Conservation (phyloP, 2,113 vertebrate genomes). For the Amphiprion percula region DNA sequence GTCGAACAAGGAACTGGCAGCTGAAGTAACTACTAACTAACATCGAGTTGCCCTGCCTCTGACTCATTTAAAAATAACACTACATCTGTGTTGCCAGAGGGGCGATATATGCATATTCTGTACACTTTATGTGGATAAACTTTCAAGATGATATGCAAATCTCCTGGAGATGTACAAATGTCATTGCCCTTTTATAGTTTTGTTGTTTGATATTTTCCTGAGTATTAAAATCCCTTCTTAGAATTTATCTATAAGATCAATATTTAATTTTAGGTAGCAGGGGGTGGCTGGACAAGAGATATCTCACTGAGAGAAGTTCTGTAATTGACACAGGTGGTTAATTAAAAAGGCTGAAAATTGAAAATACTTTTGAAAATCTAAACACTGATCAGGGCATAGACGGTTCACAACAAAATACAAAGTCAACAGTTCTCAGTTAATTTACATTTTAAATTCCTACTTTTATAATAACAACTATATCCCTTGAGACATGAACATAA, state of each 20-base stretch:
- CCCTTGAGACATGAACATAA: background rate
- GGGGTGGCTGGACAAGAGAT: background rate
- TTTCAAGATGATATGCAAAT: no score
- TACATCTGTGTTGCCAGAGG: background rate
- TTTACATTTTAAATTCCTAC: no score
- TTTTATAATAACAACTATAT: no score
- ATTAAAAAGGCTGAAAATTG: background rate
- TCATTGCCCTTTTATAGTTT: background rate
- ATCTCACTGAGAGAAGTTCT: background rate
- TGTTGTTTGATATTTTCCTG: background rate
- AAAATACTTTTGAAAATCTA: background rate
- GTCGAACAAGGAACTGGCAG: no score
- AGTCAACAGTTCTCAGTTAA: no score
- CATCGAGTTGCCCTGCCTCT: background rate
- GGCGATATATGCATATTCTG: background rate
- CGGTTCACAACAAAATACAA: background rate
- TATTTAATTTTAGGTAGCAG: background rate
- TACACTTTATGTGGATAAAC: background rate
- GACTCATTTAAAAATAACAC: background rate
- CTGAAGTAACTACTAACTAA: background rate
- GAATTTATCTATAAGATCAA: background rate
- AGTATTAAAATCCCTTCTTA: background rate
- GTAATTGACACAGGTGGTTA: background rate
- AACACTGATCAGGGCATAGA: background rate
- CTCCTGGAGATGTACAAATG: background rate